Percentiles rank a stretch among this genome's conserved stretches.
Evolutionary conservation across 2,888 invertebrate species (phyloP).

Genomic region (Gastracanthus pulcherrimus): DNA sequence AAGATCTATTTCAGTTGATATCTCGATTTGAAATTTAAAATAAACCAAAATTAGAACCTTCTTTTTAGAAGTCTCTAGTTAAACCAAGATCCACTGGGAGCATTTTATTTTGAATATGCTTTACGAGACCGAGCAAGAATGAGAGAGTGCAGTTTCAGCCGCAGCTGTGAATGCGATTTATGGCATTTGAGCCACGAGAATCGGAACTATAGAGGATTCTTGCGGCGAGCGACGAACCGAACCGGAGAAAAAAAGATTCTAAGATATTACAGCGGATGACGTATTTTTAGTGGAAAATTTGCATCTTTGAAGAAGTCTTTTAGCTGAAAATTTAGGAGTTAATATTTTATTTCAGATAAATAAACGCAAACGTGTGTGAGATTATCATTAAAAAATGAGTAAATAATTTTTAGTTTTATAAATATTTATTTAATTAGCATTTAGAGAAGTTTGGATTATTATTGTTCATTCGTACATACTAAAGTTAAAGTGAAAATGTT

Average conservation of each 20-base stretch:
- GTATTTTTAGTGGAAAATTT: neutral
- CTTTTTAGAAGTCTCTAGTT: constrained; percentile 11
- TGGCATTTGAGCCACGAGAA: neutral
- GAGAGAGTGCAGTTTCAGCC: neutral
- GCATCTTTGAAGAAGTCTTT: no score
- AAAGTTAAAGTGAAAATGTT: no score
- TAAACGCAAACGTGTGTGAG: no score
- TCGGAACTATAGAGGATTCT: neutral
- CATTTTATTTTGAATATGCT: constrained; percentile 30
- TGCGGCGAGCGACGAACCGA: neutral
- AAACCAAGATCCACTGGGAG: neutral
- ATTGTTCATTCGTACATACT: no score
- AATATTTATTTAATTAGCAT: no score
- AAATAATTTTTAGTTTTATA: no score
- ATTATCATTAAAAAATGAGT: no score
- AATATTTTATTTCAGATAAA: no score
- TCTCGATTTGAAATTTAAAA: constrained; percentile 3
- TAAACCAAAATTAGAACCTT: constrained; percentile 27
- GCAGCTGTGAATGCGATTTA: constrained; percentile 36
- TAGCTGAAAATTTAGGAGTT: no score
- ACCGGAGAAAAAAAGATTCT: constrained; percentile 18
- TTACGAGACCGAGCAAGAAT: constrained; percentile 6
- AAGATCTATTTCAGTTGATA: neutral
- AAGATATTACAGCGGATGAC: neutral
- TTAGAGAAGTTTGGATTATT: no score